Evolutionary conservation across 2,113 vertebrate species (phyloP).

Genomic region (Catharus minimus): DNA sequence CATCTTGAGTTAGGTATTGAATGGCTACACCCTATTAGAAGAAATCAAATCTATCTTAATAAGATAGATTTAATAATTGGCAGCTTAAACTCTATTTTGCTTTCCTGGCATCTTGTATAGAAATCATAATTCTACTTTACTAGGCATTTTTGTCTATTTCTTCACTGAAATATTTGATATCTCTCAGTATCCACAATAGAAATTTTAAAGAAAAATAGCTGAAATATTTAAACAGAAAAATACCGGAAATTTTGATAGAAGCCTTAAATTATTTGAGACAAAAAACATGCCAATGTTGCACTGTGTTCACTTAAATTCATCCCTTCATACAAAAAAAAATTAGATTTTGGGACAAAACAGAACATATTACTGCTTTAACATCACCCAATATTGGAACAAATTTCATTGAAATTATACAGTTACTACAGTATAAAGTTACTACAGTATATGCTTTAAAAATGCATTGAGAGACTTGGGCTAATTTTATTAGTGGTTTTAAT

Average conservation of each 20-base stretch:
- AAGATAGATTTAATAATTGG: background rate
- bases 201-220: background rate
- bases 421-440: no score
- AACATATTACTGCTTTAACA: background rate
- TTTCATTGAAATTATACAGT: background rate
- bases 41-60: background rate
- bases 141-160: background rate
- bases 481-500: constrained; percentile 41
- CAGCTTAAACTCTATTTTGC: background rate
- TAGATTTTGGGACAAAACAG: background rate
- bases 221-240: background rate
- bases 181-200: background rate
- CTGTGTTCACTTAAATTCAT: background rate
- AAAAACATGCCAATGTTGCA: background rate
- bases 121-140: background rate
- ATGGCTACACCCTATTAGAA: background rate
- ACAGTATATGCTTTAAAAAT: background rate
- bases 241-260: background rate
- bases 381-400: background rate
- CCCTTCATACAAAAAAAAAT: background rate
- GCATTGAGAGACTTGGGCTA: background rate
- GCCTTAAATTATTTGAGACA: background rate
- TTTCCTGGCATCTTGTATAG: background rate
- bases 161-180: background rate
- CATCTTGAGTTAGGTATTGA: background rate